phyloP scores from a whole-genome alignment of 92 coral and sea anemone species.

The Meandrina meandrites region DNA sequence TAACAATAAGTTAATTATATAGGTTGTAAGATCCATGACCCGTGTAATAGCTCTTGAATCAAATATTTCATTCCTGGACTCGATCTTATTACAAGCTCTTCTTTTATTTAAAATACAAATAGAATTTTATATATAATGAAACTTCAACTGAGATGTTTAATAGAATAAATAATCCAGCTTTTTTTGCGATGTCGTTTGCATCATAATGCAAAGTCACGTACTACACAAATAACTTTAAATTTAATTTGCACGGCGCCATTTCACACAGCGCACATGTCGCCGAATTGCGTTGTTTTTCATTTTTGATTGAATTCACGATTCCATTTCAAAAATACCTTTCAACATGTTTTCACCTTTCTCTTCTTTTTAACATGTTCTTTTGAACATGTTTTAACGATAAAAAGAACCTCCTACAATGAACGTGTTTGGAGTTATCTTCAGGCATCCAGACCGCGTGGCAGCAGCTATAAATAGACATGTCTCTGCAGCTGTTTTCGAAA shows the following conservation, averaged over 20 bases:
- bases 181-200: constrained; percentile 7
- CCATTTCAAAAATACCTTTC: constrained; percentile 17
- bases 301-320: too few relatives aligned
- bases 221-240: constrained; percentile 21
- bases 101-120: constrained; percentile 4
- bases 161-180: constrained; percentile 30
- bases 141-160: constrained; percentile 30
- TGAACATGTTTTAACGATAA: constrained; percentile 20
- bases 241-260: constrained; percentile 25
- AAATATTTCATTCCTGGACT: constrained; percentile 24
- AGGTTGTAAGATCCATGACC: constrained; percentile 16
- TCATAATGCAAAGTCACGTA: constrained; percentile 13
- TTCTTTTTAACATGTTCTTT: too few relatives aligned
- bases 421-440: too few relatives aligned
- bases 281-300: too few relatives aligned
- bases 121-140: constrained; percentile 31
- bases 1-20: constrained; percentile 19
- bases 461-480: constrained; percentile 9
- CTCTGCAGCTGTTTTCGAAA: constrained; percentile 31
- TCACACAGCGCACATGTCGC: constrained; percentile 23
- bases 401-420: constrained; percentile 18
- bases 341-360: constrained; percentile 24
- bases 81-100: not conserved
- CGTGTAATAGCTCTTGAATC: constrained; percentile 28
- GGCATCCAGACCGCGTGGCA: constrained; percentile 19